Evolutionary conservation across 2,113 vertebrate genomes (phyloP).

Genomic region (Ancistrus triradiatus): DNA sequence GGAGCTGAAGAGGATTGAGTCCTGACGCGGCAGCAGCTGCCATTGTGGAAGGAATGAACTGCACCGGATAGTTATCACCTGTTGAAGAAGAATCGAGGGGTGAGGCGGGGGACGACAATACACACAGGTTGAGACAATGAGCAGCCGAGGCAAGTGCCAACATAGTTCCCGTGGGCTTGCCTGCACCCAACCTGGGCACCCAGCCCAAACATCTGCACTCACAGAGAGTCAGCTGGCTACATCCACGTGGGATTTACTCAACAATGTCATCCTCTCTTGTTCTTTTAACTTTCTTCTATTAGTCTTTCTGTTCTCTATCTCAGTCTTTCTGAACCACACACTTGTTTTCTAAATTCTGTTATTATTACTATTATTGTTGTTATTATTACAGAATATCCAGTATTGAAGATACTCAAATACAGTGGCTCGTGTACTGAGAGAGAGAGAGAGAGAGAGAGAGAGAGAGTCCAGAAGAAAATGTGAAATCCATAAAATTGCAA

Average conservation of each 20-base stretch:
- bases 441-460: conserved; percentile 4
- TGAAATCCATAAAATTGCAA: neutral
- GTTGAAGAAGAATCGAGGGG: conserved; percentile 63
- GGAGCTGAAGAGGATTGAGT: conserved; percentile 99
- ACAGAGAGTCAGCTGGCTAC: conserved; percentile 84
- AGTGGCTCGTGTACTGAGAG: conserved; percentile 29
- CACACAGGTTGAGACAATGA: conserved; percentile 98
- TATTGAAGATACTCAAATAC: conserved; percentile 5
- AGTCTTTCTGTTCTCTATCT: conserved; percentile 39
- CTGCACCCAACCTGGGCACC: conserved; percentile 69
- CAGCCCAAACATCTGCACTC: conserved; percentile 93
- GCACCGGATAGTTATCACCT: conserved; percentile 99
- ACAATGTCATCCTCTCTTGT: conserved; percentile 62
- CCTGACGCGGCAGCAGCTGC: conserved; percentile 99
- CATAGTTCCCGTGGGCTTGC: conserved; percentile 71
- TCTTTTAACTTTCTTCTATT: conserved; percentile 54
- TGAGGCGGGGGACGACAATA: conserved; percentile 76
- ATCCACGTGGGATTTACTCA: conserved; percentile 72
- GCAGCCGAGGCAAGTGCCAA: conserved; percentile 84
- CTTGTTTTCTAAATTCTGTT: conserved; percentile 17
- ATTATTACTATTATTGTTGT: conserved; percentile 16
- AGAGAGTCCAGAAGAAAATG: neutral
- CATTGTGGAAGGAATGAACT: conserved; percentile 99
- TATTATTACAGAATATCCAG: conserved; percentile 15
- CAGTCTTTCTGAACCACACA: neutral